These are phyloP conservation scores for Diacarnus erythraeanus DNA, from an alignment of 37 sponge, comb jelly and placozoan genomes.

Conservation along the genomic window DNA sequence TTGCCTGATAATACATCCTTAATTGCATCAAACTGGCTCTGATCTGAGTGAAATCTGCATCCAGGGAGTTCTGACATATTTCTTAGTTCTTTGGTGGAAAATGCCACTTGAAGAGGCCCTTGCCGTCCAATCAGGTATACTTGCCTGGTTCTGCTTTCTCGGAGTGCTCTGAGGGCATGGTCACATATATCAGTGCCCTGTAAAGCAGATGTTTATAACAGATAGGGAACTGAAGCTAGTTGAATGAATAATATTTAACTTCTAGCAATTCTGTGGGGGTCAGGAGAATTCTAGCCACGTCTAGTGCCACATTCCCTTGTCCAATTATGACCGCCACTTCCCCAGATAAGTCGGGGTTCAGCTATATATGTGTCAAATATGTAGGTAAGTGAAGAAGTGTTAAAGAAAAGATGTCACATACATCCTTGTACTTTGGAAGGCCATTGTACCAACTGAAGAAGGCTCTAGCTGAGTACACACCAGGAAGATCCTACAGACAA, in stretches of 20 bases:
- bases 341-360: conserved; percentile 80
- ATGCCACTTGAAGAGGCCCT: conserved; percentile 87
- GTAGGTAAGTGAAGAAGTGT: no score
- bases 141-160: conserved; percentile 63
- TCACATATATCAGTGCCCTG: conserved; percentile 91
- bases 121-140: conserved; percentile 88
- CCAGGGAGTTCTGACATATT: conserved; percentile 85
- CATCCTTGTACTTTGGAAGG: conserved; percentile 77
- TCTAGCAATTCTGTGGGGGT: conserved; percentile 58
- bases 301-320: conserved; percentile 97
- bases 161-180: conserved; percentile 81
- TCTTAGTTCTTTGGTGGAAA: conserved; percentile 95
- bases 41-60: conserved; percentile 38
- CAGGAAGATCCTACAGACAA: conserved; percentile 54
- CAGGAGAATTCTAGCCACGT: conserved; percentile 93
- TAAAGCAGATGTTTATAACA: not conserved
- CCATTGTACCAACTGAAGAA: conserved; percentile 99
- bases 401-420: no score
- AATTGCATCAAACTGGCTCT: conserved; percentile 51
- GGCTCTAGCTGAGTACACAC: conserved; percentile 82
- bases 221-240: not conserved
- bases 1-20: conserved; percentile 31
- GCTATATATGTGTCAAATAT: conserved; percentile 21
- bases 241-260: conserved; percentile 18
- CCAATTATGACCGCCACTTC: conserved; percentile 89